Evolutionary conservation across 2,797 vertebrate species (phyloP), one percentile per base, ranked within the genome.

Genomic region (Myotis daubentonii): DNA sequence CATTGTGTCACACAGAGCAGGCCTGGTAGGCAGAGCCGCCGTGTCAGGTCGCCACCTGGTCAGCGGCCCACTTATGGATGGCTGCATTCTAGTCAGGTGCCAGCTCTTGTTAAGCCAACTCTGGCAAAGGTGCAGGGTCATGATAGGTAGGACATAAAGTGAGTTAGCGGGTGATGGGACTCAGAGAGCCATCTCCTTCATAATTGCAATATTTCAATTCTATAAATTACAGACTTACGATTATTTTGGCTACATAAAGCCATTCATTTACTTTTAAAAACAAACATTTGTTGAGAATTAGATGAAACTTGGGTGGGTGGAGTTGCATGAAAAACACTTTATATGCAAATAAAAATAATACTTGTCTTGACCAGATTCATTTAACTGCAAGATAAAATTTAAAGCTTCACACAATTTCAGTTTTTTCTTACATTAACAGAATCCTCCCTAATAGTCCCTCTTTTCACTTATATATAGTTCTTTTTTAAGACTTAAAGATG

Each of bases 341-440:
- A 66, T 66, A 70, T 91, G 74, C 94, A 6, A 17, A 47, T 25
- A 85, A 36, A 84, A 78, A 57, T 13, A 84, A 15, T 75, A 76
- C 47, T 91, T 81, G 66, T n/a, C 55, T 92, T 88, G 17, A 75
- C 25, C 71, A 60, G 6, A 93, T 89, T 81, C 25, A 74, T 83
- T 96, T 92, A 83, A 41, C 60, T 68, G n/a, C 66, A 53, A 65
- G 15, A 76, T 44, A 76, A 95, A 87, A 88, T 41, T n/a, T 1
- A 44, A 65, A 44, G 15, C 85, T 94, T 82, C 25, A 78, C 5
- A 79, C 1, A 72, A 87, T 89, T 66, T 57, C 57, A 17, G 9
- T 36, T 92, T 92, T 85, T 85, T 93, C 62, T 96, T 80, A 83
- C 23, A 68, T 85, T 60, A 71, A 49, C 20, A 71, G n/a, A 91